Percentiles rank a stretch among this genome's conserved stretches.
Evolutionary conservation across 2,113 vertebrate species (phyloP).

Genomic region (Megaleporinus macrocephalus): DNA sequence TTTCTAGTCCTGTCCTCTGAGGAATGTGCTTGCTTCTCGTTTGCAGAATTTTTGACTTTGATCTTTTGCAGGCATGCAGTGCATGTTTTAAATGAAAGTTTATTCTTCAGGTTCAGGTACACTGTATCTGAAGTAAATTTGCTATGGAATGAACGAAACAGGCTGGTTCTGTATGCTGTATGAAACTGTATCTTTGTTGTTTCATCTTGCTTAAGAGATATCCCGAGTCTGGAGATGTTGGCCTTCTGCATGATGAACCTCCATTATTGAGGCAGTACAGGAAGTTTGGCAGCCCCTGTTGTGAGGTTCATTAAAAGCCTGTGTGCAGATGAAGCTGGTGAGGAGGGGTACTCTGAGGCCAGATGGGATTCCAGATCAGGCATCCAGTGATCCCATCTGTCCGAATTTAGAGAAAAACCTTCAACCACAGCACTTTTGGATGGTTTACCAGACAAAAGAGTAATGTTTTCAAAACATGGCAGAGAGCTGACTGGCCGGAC

Average conservation of each 20-base stretch:
- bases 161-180: neutral
- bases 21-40: neutral
- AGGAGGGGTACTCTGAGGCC: neutral
- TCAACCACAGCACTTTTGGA: neutral
- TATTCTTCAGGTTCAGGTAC: neutral
- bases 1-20: conserved; percentile 12
- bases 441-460: no score
- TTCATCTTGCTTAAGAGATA: neutral
- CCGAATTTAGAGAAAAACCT: neutral
- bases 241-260: neutral
- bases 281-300: neutral
- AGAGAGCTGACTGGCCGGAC: no score
- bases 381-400: neutral
- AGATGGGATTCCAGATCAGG: neutral
- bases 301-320: neutral
- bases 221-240: neutral
- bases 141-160: neutral
- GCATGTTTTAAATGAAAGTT: neutral
- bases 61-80: conserved; percentile 3
- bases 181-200: neutral
- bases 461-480: no score
- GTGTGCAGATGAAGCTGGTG: neutral
- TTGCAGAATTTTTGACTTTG: neutral
- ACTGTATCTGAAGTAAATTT: neutral
- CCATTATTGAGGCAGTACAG: neutral